Evolutionary conservation across 2,888 invertebrate species (phyloP), one percentile per base, ranked within the genome.

Genomic region (Trisateles emortualis): DNA sequence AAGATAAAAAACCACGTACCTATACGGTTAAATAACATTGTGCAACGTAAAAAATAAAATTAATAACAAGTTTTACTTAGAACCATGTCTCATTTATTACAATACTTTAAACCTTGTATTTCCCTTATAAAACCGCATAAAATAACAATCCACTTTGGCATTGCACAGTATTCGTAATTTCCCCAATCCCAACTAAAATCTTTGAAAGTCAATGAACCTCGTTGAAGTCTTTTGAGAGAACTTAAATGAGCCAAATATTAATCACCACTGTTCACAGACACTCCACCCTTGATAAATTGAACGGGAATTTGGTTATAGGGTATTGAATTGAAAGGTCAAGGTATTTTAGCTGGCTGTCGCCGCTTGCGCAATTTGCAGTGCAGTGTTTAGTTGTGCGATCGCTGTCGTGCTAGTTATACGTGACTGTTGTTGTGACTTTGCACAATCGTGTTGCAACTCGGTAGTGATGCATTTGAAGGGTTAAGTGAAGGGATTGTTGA

Each of bases 321-420:
- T 42, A 47, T 35, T 30, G 46, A 6, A 46, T 49, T 47, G 38
- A 56, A 55, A 62, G 59, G 51, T 69, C 66, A 53, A 69, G 52
- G 62, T 44, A 55, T 51, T 17, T 14, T 44, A 38, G 52, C 30
- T 59, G 52, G 59, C 47, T 48, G 57, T 64, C 67, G 77, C 71
- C 81, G 76, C 52, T 11, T 43, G 76, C 76, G 79, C 79, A 77
- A 68, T 72, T 70, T 68, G 72, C 68, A 64, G 55, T 64, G 71
- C 70, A 78, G 74, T 78, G 72, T 68, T 74, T 44, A 54, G 53
- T 54, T 65, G 54, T 57, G 59, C 39, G 66, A 40, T 40, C 26
- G 59, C 51, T 58, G 60, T 57, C 67, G 70, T 43, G 50, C 64
- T 52, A 52, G 59, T 54, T 36, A 59, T 64, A 76, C 81, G 78